Conservation (phyloP, 1,140 invertebrate species). For the Zaprionus africanus region DNA sequence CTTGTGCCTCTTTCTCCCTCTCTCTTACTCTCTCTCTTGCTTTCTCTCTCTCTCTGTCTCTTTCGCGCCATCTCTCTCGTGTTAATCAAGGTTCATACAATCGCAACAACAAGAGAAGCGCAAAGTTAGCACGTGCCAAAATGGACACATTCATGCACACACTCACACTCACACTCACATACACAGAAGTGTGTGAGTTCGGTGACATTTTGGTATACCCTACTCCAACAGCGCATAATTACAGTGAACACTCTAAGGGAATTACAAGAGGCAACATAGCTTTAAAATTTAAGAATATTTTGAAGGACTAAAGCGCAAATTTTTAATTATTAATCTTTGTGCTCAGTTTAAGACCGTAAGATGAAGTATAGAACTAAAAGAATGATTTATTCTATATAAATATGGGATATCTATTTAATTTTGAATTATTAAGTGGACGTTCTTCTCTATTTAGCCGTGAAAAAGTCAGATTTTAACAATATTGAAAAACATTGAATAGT, state of each 20-base stretch:
- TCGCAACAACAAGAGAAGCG: slow-evolving; percentile 55
- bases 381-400: not conserved
- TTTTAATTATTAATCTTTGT: not conserved
- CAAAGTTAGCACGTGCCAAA: slow-evolving; percentile 70
- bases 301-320: not conserved
- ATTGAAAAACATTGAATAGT: too few relatives aligned
- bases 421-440: too few relatives aligned
- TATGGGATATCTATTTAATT: not conserved
- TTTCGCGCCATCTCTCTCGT: slow-evolving; percentile 37
- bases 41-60: not conserved
- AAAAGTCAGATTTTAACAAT: too few relatives aligned
- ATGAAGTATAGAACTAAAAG: not conserved
- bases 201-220: slow-evolving; percentile 31
- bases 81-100: slow-evolving; percentile 79
- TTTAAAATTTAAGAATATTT: not conserved
- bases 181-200: not conserved
- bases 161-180: not conserved
- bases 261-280: not conserved
- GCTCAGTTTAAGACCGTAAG: not conserved
- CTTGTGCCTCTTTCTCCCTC: not conserved
- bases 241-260: not conserved
- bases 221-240: not conserved
- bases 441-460: too few relatives aligned
- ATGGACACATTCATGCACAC: slow-evolving; percentile 55
- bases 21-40: not conserved